Evolutionary conservation across 2,797 vertebrate species (phyloP), one percentile per base, ranked within the genome.

Genomic region (Enteromius unitaeniatus): DNA sequence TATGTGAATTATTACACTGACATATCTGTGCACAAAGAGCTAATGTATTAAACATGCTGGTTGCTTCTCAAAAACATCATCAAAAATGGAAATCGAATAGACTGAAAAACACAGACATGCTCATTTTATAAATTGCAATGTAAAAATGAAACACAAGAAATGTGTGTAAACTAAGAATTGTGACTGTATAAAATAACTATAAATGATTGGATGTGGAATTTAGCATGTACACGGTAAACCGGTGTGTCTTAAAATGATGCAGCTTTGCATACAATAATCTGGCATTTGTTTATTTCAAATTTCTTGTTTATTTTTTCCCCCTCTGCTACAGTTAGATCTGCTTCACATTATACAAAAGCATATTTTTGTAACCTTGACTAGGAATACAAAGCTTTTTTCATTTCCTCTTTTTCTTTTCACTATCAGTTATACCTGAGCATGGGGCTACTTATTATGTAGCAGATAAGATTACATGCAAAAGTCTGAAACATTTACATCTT

Each of bases 401-500:
- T 79, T 67, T 79, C 58, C 60, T 69, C 31, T 87, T 84, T 45
- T 85, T 81, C 79, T 80, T 13, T 88, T 74, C 65, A 81, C 87
- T 87, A 70, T n/a, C 69, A 84, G 88, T 72, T 82, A 79, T 83
- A 76, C 84, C 67, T 45, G 81, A 40, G 73, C 68, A 68, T 78
- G 74, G 83, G 84, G 70, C 87, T 49, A 91, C 90, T 90, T 88
- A 88, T 89, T 78, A 90, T 79, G 90, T 77, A 80, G 83, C 86
- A 90, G 91, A 92, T 91, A 89, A 91, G 88, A 87, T 84, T 81
- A 82, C 88, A 90, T 89, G 90, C 91, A 85, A 85, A 87, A 84
- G 82, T 87, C 78, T 85, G 82, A 78, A 89, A 85, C 85, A 86
- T 88, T 82, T 76, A 84, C 62, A 84, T 11, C 11, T 28, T 72